A percentile compares a stretch with the other conserved stretches of the same genome.
Evolutionary conservation across 2,888 invertebrate species (phyloP).

Genomic region (Aricia artaxerxes): DNA sequence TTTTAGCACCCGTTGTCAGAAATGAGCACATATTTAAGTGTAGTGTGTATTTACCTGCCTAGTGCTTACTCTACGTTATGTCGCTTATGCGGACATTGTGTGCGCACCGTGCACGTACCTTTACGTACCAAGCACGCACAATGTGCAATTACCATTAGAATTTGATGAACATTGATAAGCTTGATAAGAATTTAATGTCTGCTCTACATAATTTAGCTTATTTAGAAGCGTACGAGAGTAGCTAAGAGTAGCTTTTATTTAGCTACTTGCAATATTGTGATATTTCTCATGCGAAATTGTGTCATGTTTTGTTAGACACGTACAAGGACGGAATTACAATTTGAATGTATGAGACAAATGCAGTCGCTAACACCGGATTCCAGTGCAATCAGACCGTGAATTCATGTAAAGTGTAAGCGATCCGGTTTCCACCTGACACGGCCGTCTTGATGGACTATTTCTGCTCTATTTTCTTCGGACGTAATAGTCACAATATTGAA

Average conservation of each 20-base stretch:
- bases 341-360: neutral
- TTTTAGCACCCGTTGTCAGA: slow-evolving; percentile 19
- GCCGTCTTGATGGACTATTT: slow-evolving; percentile 3
- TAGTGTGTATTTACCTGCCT: neutral
- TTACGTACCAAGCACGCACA: neutral
- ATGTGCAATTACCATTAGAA: neutral
- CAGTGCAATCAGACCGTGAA: slow-evolving; percentile 28
- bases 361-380: slow-evolving; percentile 24
- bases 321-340: neutral
- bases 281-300: slow-evolving; percentile 1
- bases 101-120: neutral
- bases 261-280: neutral
- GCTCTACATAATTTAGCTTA: no score
- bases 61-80: neutral
- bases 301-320: neutral
- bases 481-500: neutral
- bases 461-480: neutral
- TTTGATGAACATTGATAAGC: no score
- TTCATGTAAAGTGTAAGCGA: slow-evolving; percentile 17
- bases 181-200: no score
- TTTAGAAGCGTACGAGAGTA: no score
- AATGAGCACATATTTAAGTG: neutral
- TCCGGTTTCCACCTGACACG: slow-evolving; percentile 14
- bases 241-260: no score
- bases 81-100: neutral